These are phyloP conservation scores for Phthorimaea operculella DNA, from an alignment of 1,140 invertebrate species.

Conservation along the genomic window DNA sequence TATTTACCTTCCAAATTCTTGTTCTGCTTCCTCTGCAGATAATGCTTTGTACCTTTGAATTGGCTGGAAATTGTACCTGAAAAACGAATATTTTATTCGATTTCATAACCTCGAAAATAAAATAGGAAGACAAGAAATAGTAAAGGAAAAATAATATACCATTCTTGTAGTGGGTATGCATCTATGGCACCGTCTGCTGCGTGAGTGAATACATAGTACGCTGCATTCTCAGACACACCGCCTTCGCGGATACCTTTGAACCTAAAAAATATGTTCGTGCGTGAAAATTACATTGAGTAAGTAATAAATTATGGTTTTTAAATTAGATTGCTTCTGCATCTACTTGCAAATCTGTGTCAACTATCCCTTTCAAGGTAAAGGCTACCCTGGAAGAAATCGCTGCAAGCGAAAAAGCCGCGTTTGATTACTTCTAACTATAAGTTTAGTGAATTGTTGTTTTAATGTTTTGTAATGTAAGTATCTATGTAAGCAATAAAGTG, in stretches of 20 bases:
- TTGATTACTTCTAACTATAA: too few species aligned
- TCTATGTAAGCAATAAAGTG: too few species aligned
- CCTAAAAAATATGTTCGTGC: conserved; percentile 44
- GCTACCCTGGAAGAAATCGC: too few species aligned
- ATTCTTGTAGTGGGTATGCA: conserved; percentile 94
- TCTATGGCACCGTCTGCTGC: conserved; percentile 94
- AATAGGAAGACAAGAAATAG: too few species aligned
- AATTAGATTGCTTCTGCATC: too few species aligned
- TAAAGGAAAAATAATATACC: conserved; percentile 70
- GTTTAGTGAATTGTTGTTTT: too few species aligned
- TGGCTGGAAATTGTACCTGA: conserved; percentile 86
- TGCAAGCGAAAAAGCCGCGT: too few species aligned
- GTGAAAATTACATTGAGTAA: too few species aligned
- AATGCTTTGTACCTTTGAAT: conserved; percentile 92
- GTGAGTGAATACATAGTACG: conserved; percentile 97
- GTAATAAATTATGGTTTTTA: too few species aligned
- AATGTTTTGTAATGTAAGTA: too few species aligned
- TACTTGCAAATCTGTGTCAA: too few species aligned
- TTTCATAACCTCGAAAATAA: neutral
- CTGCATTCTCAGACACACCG: conserved; percentile 93
- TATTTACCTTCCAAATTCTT: conserved; percentile 89
- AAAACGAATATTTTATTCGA: conserved; percentile 13
- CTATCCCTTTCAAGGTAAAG: too few species aligned
- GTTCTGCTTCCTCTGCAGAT: conserved; percentile 96
- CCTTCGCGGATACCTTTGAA: conserved; percentile 91